Evolutionary conservation across 2,888 invertebrate genomes (phyloP).

Genomic region (Perizoma affinitatum): DNA sequence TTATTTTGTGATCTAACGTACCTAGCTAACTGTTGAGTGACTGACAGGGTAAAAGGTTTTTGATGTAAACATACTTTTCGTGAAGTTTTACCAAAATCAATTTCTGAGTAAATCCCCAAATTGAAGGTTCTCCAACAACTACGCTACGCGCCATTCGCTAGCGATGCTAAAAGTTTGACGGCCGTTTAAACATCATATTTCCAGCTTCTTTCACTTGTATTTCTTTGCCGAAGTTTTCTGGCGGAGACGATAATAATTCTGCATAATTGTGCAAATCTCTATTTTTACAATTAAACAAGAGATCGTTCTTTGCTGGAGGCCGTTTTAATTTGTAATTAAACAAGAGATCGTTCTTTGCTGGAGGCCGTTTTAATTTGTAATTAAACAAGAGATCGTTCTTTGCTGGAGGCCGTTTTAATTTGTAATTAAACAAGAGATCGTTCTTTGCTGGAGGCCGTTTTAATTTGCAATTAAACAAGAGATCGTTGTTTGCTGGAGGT

Average conservation of each 20-base stretch:
- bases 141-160: slow-evolving; percentile 10
- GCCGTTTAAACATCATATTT: slow-evolving; percentile 16
- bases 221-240: slow-evolving; percentile 17
- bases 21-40: background rate
- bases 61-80: too few species aligned
- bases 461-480: slow-evolving; percentile 17
- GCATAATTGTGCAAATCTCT: slow-evolving; percentile 9
- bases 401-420: slow-evolving; percentile 6
- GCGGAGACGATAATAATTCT: slow-evolving; percentile 13
- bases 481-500: slow-evolving; percentile 12
- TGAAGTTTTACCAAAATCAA: background rate
- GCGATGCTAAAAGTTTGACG: slow-evolving; percentile 18
- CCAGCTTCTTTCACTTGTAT: slow-evolving; percentile 18
- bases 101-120: background rate
- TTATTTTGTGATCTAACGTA: too few species aligned
- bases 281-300: slow-evolving; percentile 16
- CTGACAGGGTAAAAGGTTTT: background rate
- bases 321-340: slow-evolving; percentile 12
- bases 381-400: slow-evolving; percentile 17
- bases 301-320: slow-evolving; percentile 12
- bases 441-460: slow-evolving; percentile 6
- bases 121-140: slow-evolving; percentile 1
- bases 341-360: slow-evolving; percentile 14
- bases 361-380: slow-evolving; percentile 7
- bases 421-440: slow-evolving; percentile 17